Percentiles rank a stretch among this genome's conserved stretches.
Conservation (phyloP, 2,888 invertebrate species). For the Phalera bucephala region DNA sequence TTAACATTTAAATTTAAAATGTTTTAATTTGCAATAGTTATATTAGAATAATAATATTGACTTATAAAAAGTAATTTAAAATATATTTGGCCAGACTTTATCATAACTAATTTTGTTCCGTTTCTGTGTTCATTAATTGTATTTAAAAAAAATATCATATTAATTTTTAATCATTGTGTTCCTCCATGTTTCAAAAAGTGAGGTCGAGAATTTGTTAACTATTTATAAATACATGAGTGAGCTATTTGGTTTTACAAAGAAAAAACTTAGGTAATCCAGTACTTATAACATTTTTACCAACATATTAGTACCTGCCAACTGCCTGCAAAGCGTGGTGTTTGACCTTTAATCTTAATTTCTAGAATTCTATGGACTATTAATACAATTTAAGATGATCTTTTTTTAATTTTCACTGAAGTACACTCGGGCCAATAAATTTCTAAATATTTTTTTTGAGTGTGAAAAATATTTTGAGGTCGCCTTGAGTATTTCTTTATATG, state of each 20-base stretch:
- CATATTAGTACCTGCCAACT: too few species aligned
- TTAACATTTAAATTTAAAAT: slow-evolving; percentile 15
- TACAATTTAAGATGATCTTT: slow-evolving; percentile 26
- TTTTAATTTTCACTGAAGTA: slow-evolving; percentile 16
- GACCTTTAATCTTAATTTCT: too few species aligned
- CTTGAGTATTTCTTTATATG: slow-evolving; percentile 9
- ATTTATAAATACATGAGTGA: slow-evolving; percentile 33
- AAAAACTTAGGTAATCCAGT: too few species aligned
- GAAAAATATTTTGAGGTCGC: slow-evolving; percentile 14
- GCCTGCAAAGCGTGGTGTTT: too few species aligned
- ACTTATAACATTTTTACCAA: too few species aligned
- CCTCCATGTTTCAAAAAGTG: slow-evolving; percentile 29
- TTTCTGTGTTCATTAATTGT: slow-evolving; percentile 38
- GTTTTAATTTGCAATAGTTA: slow-evolving; percentile 28
- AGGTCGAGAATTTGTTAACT: slow-evolving; percentile 45
- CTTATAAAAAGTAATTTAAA: too few species aligned
- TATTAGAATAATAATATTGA: too few species aligned
- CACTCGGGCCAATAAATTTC: slow-evolving; percentile 1
- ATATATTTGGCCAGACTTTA: too few species aligned
- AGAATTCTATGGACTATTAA: too few species aligned
- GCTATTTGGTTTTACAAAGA: not conserved
- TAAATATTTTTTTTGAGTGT: slow-evolving; percentile 5
- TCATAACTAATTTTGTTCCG: too few species aligned
- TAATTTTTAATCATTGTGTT: slow-evolving; percentile 21
- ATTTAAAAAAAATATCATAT: not conserved